Base-by-base conservation (phyloP, 2,113 vertebrate species). In the Microtus ochrogaster region DNA sequence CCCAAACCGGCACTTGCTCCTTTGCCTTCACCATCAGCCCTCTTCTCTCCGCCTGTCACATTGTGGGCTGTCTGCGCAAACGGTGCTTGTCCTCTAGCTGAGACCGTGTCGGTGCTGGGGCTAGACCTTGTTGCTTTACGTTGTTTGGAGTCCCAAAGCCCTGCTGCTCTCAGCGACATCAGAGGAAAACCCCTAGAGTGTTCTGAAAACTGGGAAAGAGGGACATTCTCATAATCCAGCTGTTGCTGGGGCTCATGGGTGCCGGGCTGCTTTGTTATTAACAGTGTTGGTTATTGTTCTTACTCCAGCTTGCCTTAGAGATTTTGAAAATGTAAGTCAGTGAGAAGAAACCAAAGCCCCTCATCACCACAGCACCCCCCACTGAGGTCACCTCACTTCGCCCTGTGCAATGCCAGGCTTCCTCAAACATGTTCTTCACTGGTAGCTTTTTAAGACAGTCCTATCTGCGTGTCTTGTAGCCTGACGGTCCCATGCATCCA, bases 131-230 rank as follows among this genome's bases (percentile, higher is more conserved):
- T 41, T 26, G 63, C 76, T 76, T 26, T 41, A 36, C 30, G 2
- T 63, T 55, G 13, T 0, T 11, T 11, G 5, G 1, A 8, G 44
- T n/a, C 61, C 9, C 0, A 36, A 73, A 41, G 19, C 1, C 0
- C 16, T 9, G 41, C 76, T 77, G 22, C 19, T 2, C 6, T 66
- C 73, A 3, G 2, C 47, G 72, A 49, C 33, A 26, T 21, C 5
- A 0, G 0, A 7, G 77, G 73, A 21, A 21, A 72, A 85, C 39
- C 10, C 0, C 14, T 30, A 58, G 16, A 21, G 79, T 36, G 0
- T 49, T 47, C 91, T 33, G 5, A 76, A 66, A 39, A 30, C 74
- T 84, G 47, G 36, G 73, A 74, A 81, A 55, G 78, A 84, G 3
- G n/a, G 58, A 47, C 73, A 10, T 81, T 52, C 83, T 87, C 5